phyloP scores from a whole-genome alignment of 2,797 vertebrate species.

The Numenius phaeopus region DNA sequence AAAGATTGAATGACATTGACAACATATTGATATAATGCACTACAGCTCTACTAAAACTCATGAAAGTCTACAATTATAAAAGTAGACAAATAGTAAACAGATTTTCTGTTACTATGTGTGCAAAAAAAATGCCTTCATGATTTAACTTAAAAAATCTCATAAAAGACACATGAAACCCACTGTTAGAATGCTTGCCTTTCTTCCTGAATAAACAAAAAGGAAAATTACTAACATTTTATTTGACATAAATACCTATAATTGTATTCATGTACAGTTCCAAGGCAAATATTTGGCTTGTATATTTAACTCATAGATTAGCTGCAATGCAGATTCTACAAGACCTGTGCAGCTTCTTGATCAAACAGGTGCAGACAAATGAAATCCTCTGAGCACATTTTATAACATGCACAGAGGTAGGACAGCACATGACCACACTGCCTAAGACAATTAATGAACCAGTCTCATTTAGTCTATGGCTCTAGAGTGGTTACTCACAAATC shows the following conservation, averaged over 20 bases:
- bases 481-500: neutral
- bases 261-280: neutral
- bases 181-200: neutral
- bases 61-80: neutral
- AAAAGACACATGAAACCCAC: neutral
- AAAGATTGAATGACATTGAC: neutral
- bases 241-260: neutral
- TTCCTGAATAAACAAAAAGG: neutral
- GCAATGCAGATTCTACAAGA: neutral
- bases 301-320: neutral
- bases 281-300: neutral
- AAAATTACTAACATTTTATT: neutral
- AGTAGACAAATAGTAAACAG: neutral
- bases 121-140: neutral
- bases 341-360: neutral
- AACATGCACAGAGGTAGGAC: neutral
- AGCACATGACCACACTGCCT: neutral
- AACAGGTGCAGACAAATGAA: neutral
- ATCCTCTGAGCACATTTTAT: neutral
- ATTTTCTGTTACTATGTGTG: neutral
- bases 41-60: neutral
- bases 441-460: neutral
- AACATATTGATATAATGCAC: neutral
- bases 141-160: neutral
- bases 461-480: neutral